phyloP scores from a whole-genome alignment of 2,113 vertebrate genomes.

The Sus scrofa region DNA sequence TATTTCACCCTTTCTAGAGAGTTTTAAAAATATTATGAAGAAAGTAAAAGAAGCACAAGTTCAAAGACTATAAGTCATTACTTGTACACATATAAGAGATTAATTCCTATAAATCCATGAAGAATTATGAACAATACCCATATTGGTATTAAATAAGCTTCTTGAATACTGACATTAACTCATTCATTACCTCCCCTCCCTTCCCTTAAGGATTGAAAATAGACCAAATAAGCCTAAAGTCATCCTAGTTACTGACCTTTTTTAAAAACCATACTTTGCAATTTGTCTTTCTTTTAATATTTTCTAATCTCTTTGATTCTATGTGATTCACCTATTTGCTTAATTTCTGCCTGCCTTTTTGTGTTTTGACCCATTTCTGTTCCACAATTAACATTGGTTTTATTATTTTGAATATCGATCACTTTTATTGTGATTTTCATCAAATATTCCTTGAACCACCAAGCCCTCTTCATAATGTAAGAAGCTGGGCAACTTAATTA shows the following conservation, averaged over 20 bases:
- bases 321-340: background rate
- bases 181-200: background rate
- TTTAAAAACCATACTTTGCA: background rate
- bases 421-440: background rate
- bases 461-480: background rate
- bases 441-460: background rate
- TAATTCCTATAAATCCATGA: background rate
- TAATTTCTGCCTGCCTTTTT: background rate
- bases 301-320: background rate
- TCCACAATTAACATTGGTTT: background rate
- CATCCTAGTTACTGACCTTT: background rate
- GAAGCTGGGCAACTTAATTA: background rate
- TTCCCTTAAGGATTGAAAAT: background rate
- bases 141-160: background rate
- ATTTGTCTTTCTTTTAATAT: background rate
- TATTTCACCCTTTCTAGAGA: background rate
- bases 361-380: background rate
- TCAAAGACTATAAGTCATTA: background rate
- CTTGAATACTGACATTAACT: background rate
- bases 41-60: background rate
- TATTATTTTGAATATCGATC: background rate
- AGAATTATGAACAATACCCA: background rate
- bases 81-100: background rate
- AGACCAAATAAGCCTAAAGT: background rate
- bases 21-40: background rate